phyloP scores from a whole-genome alignment of 1,140 invertebrate species.

The Piezodorus guildinii region DNA sequence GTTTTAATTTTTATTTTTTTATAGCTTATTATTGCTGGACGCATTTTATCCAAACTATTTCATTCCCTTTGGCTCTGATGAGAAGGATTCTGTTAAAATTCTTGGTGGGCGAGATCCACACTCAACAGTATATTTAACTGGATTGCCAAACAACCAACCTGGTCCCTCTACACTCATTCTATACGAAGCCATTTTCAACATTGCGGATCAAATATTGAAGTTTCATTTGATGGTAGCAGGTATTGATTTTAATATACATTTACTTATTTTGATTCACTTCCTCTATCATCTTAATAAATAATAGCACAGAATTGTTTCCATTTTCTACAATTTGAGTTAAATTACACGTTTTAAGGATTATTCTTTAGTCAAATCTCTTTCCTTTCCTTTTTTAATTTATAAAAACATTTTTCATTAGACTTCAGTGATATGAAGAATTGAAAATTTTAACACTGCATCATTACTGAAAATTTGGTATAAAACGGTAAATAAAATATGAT shows the following conservation, averaged over 20 bases:
- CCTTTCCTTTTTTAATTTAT: too few species aligned
- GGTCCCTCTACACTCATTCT: conserved; percentile 51
- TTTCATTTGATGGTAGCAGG: conserved; percentile 49
- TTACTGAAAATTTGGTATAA: too few species aligned
- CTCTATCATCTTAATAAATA: too few species aligned
- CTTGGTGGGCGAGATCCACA: conserved; percentile 60
- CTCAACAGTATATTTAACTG: conserved; percentile 62
- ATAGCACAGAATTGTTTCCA: too few species aligned
- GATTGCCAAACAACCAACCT: conserved; percentile 55
- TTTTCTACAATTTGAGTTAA: too few species aligned
- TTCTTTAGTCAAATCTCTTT: too few species aligned
- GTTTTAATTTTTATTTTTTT: conserved; percentile 20
- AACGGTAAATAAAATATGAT: too few species aligned
- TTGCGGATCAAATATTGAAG: conserved; percentile 39
- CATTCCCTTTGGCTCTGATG: conserved; percentile 44
- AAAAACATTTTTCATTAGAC: too few species aligned
- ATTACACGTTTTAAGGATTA: too few species aligned
- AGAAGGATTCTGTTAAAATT: conserved; percentile 45
- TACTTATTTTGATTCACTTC: not conserved
- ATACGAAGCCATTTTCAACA: conserved; percentile 43
- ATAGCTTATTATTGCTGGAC: conserved; percentile 57
- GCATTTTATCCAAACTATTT: conserved; percentile 92
- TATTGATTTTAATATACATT: conserved; percentile 25
- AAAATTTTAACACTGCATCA: too few species aligned
- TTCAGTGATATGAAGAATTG: too few species aligned